phyloP scores from a whole-genome alignment of 2,113 vertebrate species.

The Siniperca knerii region DNA sequence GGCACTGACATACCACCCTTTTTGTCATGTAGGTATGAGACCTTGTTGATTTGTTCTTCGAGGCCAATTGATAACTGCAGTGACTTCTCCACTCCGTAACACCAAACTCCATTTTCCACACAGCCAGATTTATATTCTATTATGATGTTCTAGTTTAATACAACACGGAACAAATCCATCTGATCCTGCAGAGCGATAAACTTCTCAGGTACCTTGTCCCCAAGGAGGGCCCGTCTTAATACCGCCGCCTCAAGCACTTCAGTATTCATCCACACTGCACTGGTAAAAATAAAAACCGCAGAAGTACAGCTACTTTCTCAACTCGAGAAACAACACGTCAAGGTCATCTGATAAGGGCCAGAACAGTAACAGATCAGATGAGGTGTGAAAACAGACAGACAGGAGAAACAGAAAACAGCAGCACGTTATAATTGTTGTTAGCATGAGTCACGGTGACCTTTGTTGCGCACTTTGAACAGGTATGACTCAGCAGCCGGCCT shows the following conservation, averaged over 20 bases:
- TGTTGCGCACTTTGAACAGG: background rate
- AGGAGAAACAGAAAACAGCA: background rate
- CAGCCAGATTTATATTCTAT: background rate
- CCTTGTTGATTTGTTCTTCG: background rate
- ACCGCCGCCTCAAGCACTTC: background rate
- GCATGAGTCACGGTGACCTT: slow-evolving; percentile 12
- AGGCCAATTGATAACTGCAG: background rate
- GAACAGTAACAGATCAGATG: background rate
- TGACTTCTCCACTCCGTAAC: background rate
- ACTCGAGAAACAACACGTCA: background rate
- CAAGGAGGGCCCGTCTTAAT: background rate
- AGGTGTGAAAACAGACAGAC: background rate
- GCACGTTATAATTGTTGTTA: background rate
- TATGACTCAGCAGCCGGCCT: slow-evolving; percentile 12
- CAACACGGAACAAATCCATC: background rate
- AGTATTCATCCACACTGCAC: background rate
- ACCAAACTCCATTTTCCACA: background rate
- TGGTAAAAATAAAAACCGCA: background rate
- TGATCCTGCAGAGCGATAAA: background rate
- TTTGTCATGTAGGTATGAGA: background rate
- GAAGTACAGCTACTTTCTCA: background rate
- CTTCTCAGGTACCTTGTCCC: background rate
- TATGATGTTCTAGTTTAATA: background rate
- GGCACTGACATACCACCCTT: background rate
- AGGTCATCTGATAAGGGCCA: background rate